Evolutionary conservation across 2,888 invertebrate genomes (phyloP).

Genomic region (Drosophila barbarae): DNA sequence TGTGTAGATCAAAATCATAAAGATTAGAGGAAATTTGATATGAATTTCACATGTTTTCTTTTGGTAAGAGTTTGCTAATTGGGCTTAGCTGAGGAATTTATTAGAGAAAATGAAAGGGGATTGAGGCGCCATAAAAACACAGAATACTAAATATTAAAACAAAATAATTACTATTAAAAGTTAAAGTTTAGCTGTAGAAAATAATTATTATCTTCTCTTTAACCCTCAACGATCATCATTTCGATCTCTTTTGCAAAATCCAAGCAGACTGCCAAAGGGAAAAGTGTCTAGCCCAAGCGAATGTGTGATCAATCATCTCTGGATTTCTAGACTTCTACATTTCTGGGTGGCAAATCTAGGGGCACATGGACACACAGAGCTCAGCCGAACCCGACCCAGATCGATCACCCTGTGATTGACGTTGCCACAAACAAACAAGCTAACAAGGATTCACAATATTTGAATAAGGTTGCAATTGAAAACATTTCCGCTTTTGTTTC

Average conservation of each 20-base stretch:
- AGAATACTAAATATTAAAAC: not conserved
- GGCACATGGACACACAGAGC: constrained; percentile 1
- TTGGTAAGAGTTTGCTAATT: constrained; percentile 6
- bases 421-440: constrained; percentile 39
- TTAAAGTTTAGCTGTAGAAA: not conserved
- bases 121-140: not conserved
- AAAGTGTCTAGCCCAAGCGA: constrained; percentile 15
- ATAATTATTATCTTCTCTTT: not conserved
- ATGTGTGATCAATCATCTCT: constrained; percentile 62
- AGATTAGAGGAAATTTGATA: constrained; percentile 22
- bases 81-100: not conserved
- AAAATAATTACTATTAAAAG: not conserved
- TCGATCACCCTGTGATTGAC: constrained; percentile 51
- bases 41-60: not conserved
- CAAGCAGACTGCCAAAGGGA: constrained; percentile 10
- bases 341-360: constrained; percentile 39
- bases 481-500: constrained; percentile 40
- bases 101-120: not conserved
- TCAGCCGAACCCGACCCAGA: constrained; percentile 31
- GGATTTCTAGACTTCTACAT: constrained; percentile 28
- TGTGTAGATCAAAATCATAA: constrained; percentile 28
- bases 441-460: constrained; percentile 45
- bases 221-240: not conserved
- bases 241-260: not conserved
- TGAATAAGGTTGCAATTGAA: constrained; percentile 42